A percentile compares a stretch with the other conserved stretches of the same genome.
Conservation (phyloP, 1,140 invertebrate species). For the Campoletis sonorensis region DNA sequence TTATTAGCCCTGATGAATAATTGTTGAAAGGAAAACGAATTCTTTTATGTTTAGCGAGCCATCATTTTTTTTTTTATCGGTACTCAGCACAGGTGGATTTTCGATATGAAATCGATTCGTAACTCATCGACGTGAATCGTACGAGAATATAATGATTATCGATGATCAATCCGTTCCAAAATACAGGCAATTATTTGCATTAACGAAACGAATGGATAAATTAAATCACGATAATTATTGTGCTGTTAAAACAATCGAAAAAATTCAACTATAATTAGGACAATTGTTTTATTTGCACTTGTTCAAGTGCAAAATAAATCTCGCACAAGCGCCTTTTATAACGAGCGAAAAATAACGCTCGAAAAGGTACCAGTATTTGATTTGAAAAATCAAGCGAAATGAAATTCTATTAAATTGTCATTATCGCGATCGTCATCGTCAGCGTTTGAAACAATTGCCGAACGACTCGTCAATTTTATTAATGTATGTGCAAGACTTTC, state of each 20-base stretch:
- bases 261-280: too few species aligned
- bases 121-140: neutral
- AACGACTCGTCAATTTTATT: constrained; percentile 27
- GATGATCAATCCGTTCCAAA: neutral
- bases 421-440: neutral
- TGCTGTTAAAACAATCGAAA: neutral
- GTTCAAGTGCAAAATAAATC: too few species aligned
- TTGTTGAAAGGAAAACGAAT: neutral
- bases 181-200: neutral
- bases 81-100: constrained; percentile 51
- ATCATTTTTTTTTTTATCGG: constrained; percentile 54
- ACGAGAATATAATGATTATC: neutral
- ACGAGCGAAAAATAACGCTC: too few species aligned
- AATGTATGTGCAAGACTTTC: neutral
- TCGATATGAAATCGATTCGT: too few species aligned
- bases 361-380: too few species aligned
- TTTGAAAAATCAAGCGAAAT: neutral
- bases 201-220: neutral
- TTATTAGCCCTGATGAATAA: neutral
- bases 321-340: too few species aligned
- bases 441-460: constrained; percentile 1
- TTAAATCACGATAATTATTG: neutral
- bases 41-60: neutral
- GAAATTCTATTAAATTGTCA: neutral
- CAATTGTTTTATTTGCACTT: too few species aligned